Percentiles rank a stretch among this genome's conserved stretches.
Evolutionary conservation across 2,888 invertebrate species (phyloP).

Genomic region (Anarsia innoxiella): DNA sequence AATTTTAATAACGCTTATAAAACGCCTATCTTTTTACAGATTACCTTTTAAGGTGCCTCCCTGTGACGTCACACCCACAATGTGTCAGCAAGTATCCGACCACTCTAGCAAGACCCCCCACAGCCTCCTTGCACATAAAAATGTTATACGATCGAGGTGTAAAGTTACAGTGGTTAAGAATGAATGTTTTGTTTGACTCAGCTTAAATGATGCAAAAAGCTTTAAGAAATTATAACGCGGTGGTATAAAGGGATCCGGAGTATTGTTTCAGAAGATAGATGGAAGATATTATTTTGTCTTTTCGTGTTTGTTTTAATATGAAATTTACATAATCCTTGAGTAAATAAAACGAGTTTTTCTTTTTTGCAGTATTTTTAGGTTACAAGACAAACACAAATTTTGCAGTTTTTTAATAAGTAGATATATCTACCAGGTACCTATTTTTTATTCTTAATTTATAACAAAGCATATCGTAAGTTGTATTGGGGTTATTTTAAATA

Average conservation of each 20-base stretch:
- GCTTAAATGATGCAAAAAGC: slow-evolving; percentile 36
- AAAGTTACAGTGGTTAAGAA: slow-evolving; percentile 27
- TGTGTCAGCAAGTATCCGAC: slow-evolving; percentile 29
- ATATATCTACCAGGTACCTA: too few relatives aligned
- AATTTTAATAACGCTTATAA: neutral
- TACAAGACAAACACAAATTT: too few relatives aligned
- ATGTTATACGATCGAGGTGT: slow-evolving; percentile 16
- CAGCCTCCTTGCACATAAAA: slow-evolving; percentile 9
- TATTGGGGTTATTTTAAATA: too few relatives aligned
- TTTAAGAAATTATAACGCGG: slow-evolving; percentile 34
- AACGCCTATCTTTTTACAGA: slow-evolving; percentile 4
- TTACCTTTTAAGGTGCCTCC: slow-evolving; percentile 10
- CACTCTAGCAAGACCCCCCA: slow-evolving; percentile 21
- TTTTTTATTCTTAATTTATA: too few relatives aligned
- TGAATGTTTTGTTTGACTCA: slow-evolving; percentile 28
- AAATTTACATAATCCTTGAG: too few relatives aligned
- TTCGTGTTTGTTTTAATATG: slow-evolving; percentile 3
- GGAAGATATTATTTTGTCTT: slow-evolving; percentile 18
- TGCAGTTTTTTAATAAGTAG: too few relatives aligned
- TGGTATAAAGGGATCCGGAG: slow-evolving; percentile 21
- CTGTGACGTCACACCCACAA: slow-evolving; percentile 25
- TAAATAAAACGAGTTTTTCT: too few relatives aligned
- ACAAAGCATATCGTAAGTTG: too few relatives aligned
- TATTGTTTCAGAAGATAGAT: slow-evolving; percentile 30
- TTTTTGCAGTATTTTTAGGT: too few relatives aligned